Conservation (phyloP, 2,113 vertebrate species). For the Craseonycteris thonglongyai region DNA sequence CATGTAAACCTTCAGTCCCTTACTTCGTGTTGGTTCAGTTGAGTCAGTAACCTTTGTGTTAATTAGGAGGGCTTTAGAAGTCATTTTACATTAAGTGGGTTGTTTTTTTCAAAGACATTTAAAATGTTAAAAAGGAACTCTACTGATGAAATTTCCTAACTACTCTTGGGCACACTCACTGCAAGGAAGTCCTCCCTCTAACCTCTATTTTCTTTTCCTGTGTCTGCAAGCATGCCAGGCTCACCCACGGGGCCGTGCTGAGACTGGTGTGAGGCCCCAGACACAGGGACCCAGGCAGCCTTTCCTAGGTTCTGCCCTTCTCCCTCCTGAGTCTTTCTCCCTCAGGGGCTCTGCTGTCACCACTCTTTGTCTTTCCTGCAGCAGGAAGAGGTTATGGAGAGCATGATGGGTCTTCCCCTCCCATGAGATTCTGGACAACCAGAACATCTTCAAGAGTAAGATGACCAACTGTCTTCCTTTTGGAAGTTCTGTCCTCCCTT, state of each 20-base stretch:
- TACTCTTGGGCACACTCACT: not conserved
- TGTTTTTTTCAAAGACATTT: not conserved
- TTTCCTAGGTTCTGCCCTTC: not conserved
- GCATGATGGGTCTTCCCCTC: too few species aligned
- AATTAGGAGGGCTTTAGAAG: conserved; percentile 14
- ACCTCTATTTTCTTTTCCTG: not conserved
- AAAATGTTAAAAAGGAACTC: not conserved
- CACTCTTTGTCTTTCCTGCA: not conserved
- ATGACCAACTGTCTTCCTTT: too few species aligned
- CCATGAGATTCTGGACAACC: not conserved
- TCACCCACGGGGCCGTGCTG: accelerated
- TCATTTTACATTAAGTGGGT: conserved; percentile 39
- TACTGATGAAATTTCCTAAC: not conserved
- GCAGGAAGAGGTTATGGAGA: not conserved
- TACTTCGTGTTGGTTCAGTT: not conserved
- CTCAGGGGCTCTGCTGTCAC: too few species aligned
- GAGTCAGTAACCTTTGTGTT: not conserved
- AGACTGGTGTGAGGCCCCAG: not conserved
- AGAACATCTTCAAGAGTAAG: not conserved
- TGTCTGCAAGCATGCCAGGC: not conserved
- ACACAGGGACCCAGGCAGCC: not conserved
- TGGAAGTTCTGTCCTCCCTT: too few species aligned
- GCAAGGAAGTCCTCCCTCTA: not conserved
- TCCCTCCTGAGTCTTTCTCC: not conserved
- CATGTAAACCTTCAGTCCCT: not conserved